Conservation (phyloP, 2,113 vertebrate genomes). For the Cranoglanis bouderius region DNA sequence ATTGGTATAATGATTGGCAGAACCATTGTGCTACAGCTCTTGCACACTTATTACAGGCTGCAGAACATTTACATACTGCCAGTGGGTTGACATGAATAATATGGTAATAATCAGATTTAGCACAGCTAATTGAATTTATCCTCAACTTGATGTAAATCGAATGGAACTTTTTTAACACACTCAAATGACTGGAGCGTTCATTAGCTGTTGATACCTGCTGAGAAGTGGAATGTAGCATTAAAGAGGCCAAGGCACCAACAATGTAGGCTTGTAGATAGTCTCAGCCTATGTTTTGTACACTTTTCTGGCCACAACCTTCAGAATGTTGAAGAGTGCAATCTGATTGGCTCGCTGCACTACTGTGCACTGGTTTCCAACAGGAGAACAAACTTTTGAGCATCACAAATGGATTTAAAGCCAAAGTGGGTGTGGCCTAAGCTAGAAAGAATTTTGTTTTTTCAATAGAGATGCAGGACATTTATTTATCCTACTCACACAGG, state of each 20-base stretch:
- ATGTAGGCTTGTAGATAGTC: not conserved
- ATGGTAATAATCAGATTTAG: conserved; percentile 36
- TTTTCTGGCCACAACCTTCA: not conserved
- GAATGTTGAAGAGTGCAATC: not conserved
- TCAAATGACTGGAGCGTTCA: not conserved
- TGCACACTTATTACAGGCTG: conserved; percentile 9
- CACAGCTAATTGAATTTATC: conserved; percentile 28
- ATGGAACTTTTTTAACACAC: conserved; percentile 10
- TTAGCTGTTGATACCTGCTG: not conserved
- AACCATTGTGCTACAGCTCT: conserved; percentile 1
- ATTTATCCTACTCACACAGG: not conserved
- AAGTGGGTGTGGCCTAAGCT: not conserved
- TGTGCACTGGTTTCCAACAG: not conserved
- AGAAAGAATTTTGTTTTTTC: too few relatives aligned
- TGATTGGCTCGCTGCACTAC: not conserved
- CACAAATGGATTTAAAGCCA: not conserved
- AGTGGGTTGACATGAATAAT: conserved; percentile 5
- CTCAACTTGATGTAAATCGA: conserved; percentile 13
- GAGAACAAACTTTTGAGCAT: not conserved
- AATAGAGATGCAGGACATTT: too few relatives aligned
- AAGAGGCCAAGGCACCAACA: too few relatives aligned
- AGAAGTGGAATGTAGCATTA: not conserved
- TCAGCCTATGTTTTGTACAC: not conserved
- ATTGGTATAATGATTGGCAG: not conserved
- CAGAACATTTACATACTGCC: conserved; percentile 9